Conservation (phyloP, 1,140 invertebrate genomes). For the Uloborus diversus region DNA sequence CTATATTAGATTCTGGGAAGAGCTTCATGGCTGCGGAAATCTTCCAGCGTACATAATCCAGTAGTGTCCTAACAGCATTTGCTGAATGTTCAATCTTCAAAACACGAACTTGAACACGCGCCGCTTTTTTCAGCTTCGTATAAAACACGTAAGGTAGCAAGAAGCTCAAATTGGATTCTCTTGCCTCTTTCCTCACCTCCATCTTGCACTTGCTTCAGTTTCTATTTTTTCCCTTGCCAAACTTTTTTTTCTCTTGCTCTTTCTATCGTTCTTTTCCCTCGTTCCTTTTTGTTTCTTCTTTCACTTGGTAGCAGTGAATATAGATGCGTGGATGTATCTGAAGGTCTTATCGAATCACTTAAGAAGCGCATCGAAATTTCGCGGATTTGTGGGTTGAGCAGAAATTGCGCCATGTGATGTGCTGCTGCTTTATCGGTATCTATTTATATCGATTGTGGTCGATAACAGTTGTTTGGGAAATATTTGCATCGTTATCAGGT, state of each 20-base stretch:
- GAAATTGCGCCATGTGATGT: constrained; percentile 3
- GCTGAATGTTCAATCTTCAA: background rate
- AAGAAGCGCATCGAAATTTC: constrained; percentile 10
- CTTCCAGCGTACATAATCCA: constrained; percentile 23
- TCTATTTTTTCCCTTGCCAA: background rate
- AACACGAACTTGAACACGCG: constrained; percentile 45
- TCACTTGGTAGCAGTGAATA: background rate
- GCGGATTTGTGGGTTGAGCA: background rate
- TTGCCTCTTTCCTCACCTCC: constrained; percentile 36
- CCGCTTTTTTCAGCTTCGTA: background rate
- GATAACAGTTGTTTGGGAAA: too few relatives aligned
- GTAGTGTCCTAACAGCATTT: constrained; percentile 7
- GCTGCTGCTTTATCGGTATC: too few relatives aligned
- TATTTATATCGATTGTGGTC: too few relatives aligned
- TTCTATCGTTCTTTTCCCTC: background rate
- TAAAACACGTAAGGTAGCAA: constrained; percentile 34
- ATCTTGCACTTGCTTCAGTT: constrained; percentile 32
- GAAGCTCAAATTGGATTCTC: constrained; percentile 54
- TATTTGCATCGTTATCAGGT: too few relatives aligned
- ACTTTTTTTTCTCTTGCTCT: background rate
- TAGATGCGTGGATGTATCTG: background rate
- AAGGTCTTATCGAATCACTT: constrained; percentile 48
- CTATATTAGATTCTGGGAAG: too few relatives aligned
- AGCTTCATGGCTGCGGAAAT: too few relatives aligned
- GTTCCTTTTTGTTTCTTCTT: background rate